phyloP scores from a whole-genome alignment of 2,888 invertebrate species.

The Meandrusa payeni region DNA sequence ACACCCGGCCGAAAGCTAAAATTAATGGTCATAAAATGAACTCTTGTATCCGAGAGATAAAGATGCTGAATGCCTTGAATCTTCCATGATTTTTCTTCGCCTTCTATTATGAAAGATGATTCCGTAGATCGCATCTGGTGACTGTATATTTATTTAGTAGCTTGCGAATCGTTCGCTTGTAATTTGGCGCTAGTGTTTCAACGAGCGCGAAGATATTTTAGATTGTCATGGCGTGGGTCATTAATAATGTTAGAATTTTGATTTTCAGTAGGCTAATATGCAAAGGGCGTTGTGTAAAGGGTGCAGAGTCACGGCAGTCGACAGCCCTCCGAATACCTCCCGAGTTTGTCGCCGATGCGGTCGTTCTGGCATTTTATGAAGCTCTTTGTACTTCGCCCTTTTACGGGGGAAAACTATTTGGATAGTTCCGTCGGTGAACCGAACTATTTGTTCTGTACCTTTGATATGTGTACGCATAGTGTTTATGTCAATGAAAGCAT shows the following conservation, averaged over 20 bases:
- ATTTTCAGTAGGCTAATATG: constrained; percentile 78
- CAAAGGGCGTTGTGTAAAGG: constrained; percentile 66
- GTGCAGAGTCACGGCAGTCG: constrained; percentile 65
- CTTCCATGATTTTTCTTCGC: constrained; percentile 75
- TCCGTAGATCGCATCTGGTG: constrained; percentile 70
- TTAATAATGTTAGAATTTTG: constrained; percentile 78
- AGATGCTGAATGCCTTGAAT: constrained; percentile 76
- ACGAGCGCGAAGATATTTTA: constrained; percentile 67
- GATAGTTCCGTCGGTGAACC: constrained; percentile 64
- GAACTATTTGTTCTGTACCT: constrained; percentile 62
- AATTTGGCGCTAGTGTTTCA: constrained; percentile 66
- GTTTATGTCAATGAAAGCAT: constrained; percentile 24
- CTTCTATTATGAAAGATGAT: constrained; percentile 70
- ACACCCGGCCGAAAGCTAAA: constrained; percentile 77
- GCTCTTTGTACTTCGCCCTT: constrained; percentile 76
- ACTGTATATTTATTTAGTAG: constrained; percentile 64
- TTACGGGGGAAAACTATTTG: constrained; percentile 68
- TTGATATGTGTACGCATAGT: constrained; percentile 42
- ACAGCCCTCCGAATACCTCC: constrained; percentile 70
- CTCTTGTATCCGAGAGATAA: constrained; percentile 78
- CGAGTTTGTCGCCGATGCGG: constrained; percentile 76
- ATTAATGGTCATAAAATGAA: constrained; percentile 82
- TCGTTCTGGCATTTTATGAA: constrained; percentile 74
- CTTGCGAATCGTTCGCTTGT: constrained; percentile 51
- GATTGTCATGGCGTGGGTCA: constrained; percentile 75